These are phyloP conservation scores for Oreochromis aureus DNA, from an alignment of 2,113 vertebrate species.

Conservation along the genomic window DNA sequence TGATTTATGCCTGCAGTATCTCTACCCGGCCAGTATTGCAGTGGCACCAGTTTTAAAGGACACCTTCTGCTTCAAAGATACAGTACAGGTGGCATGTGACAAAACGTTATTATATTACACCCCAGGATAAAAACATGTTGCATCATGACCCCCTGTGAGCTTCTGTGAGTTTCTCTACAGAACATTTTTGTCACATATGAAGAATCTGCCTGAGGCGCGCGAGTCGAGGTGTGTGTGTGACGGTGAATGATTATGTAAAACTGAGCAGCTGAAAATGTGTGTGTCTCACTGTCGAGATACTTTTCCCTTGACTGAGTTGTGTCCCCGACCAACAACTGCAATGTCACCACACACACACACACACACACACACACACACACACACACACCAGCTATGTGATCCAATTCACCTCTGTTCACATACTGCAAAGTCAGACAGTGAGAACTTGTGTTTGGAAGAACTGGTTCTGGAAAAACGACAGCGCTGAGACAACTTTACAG, in stretches of 20 bases:
- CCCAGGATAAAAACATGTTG: background rate
- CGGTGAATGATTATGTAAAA: background rate
- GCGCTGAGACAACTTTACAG: background rate
- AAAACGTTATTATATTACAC: background rate
- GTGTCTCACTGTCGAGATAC: background rate
- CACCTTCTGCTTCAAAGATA: background rate
- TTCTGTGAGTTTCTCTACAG: background rate
- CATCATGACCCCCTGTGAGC: background rate
- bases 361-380: constrained; percentile 1
- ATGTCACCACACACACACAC: constrained; percentile 9
- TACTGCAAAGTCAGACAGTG: constrained; percentile 30
- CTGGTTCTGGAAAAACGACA: background rate
- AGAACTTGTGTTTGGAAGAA: background rate
- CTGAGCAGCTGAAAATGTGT: constrained; percentile 3
- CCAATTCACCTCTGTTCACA: constrained; percentile 18
- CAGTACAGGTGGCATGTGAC: background rate
- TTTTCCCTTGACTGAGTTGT: background rate
- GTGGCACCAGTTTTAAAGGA: background rate
- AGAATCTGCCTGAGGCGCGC: background rate
- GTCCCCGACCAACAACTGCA: constrained; percentile 3
- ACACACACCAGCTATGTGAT: constrained; percentile 15
- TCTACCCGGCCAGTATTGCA: background rate
- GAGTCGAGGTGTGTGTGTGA: background rate
- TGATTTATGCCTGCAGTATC: background rate
- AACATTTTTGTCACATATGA: background rate